Conservation (phyloP, 2,888 invertebrate species). For the Arrhopalites spinosus region DNA sequence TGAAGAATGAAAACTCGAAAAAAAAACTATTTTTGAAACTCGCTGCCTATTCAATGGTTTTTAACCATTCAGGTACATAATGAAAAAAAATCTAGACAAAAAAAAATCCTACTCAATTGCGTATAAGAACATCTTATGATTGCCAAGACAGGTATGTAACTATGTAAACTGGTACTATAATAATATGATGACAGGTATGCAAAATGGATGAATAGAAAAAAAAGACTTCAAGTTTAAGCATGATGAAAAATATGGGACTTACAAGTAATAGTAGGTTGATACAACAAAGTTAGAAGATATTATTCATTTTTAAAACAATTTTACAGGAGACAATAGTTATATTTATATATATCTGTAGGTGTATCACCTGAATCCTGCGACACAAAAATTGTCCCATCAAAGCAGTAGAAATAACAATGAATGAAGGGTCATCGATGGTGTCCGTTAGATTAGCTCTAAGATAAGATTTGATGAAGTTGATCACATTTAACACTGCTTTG, state of each 20-base stretch:
- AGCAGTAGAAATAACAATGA: conserved; percentile 3
- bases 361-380: conserved; percentile 34
- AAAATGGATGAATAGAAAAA: neutral
- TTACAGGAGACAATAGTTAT: conserved; percentile 31
- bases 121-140: too few relatives aligned
- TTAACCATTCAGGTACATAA: too few relatives aligned
- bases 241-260: too few relatives aligned
- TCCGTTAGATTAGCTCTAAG: neutral
- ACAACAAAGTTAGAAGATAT: conserved; percentile 38
- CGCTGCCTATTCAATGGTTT: too few relatives aligned
- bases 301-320: conserved; percentile 34
- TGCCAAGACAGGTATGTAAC: too few relatives aligned
- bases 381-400: conserved; percentile 24
- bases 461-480: conserved; percentile 22
- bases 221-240: too few relatives aligned
- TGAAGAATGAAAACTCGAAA: too few relatives aligned
- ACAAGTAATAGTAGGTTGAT: conserved; percentile 13
- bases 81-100: too few relatives aligned
- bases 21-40: too few relatives aligned
- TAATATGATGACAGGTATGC: neutral
- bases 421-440: conserved; percentile 5
- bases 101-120: too few relatives aligned
- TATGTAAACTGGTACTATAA: too few relatives aligned
- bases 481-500: conserved; percentile 32
- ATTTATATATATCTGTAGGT: conserved; percentile 26